Evolutionary conservation across 2,113 vertebrate genomes (phyloP), one percentile per base, ranked within the genome.

Genomic region (Hippocampus guttulatus): DNA sequence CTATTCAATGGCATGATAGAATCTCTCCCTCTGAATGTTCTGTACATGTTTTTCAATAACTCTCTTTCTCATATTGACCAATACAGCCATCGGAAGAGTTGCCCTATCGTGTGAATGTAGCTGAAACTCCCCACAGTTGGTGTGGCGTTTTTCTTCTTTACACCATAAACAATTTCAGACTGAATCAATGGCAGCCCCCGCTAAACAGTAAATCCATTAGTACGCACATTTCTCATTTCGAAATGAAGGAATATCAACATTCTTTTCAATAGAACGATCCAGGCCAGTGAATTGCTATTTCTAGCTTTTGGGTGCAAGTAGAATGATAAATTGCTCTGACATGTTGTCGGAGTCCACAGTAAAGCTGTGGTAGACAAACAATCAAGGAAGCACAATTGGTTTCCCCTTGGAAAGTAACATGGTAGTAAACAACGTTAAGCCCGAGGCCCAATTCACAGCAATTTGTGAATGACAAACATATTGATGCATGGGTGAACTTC

Each of bases 331-430:
- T 88, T 87, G 86, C 80, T 76, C 80, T 83, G 82, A 84, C 87
- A 66, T 79, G 69, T 76, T 74, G 66, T 84, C 85, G 77, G 84
- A 84, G 71, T 75, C 67, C 67, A 78, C 73, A 72, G 75, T 85
- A 77, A 86, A 87, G 80, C 69, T 83, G 74, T 65, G 72, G 55
- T 77, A 30, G 76, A 84, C 62, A 47, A 83, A 86, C 76, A 88
- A 85, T 87, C 83, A 85, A 87, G 88, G 85, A 85, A 87, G 83
- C 84, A 89, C 89, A 81, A 80, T 76, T 82, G 77, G 79, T 87
- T 88, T 88, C 85, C 85, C 79, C 81, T 81, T 85, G 82, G 82
- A 82, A 90, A 91, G 88, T 79, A 78, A 84, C 79, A 79, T 81
- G 84, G 76, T 81, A 84, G 77, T 89, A 89, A 85, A 87, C 82